Conservation (phyloP, 1,140 invertebrate genomes). For the Sycophaga agraensis region DNA sequence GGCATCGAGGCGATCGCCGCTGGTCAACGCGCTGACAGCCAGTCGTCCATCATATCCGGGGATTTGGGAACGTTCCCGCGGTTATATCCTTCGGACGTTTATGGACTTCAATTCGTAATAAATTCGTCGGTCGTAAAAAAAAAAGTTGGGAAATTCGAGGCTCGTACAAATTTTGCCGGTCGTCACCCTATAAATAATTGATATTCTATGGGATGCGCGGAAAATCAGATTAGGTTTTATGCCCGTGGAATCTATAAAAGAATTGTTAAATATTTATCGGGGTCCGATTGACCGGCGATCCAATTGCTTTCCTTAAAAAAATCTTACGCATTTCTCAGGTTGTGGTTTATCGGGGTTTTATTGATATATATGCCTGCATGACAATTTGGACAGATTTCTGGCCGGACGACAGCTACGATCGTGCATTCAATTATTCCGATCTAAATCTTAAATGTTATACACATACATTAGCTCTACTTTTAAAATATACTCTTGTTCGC, state of each 20-base stretch:
- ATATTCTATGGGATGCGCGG: constrained; percentile 9
- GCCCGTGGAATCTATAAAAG: constrained; percentile 11
- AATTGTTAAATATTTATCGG: constrained; percentile 24
- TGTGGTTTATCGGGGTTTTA: too few species aligned
- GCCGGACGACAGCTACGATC: too few species aligned
- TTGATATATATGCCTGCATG: too few species aligned
- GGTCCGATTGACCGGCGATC: neutral
- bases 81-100: constrained; percentile 24
- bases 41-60: constrained; percentile 20
- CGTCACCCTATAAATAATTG: constrained; percentile 27
- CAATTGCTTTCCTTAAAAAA: too few species aligned
- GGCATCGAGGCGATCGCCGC: neutral
- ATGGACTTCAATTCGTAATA: constrained; percentile 27
- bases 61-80: constrained; percentile 4
- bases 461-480: too few species aligned
- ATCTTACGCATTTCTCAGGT: too few species aligned
- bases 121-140: constrained; percentile 16
- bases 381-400: too few species aligned
- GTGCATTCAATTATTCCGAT: too few species aligned
- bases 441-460: too few species aligned
- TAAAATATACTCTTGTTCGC: too few species aligned
- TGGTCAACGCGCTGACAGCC: constrained; percentile 12
- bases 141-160: constrained; percentile 15
- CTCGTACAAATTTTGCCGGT: constrained; percentile 23
- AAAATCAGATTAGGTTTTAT: constrained; percentile 17